Evolutionary conservation across 2,797 vertebrate genomes (phyloP), one percentile per base, ranked within the genome.

Genomic region (Geotrypetes seraphini): DNA sequence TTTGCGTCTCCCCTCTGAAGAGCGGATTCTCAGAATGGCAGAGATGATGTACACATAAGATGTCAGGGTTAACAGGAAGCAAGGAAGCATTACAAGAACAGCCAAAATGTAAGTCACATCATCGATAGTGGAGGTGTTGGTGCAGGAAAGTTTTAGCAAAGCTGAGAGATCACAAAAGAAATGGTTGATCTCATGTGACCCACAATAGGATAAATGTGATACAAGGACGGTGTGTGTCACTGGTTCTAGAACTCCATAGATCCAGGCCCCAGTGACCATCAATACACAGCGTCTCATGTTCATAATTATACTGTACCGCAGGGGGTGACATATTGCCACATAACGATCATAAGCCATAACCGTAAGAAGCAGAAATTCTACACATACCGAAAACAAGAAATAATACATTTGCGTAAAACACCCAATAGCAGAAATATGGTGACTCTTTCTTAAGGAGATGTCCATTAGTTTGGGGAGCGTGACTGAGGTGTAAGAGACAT

Each of bases 261-360:
- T 6, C 58, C 68, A 64, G 22, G 49, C 71, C 6, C 16, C 36
- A 26, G 17, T 6, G 5, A 53, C 14, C 1, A 64, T 41, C 5
- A 3, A 36, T 14, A 7, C 5, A 2, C 57, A 66, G 10, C 60
- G 36, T 11, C 0, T 6, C 11, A 16, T 3, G 3, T 39, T 57
- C 57, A 62, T 69, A 19, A 53, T 32, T 1, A 31, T 5, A 1
- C 45, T 26, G 2, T 66, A 66, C 3, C 9, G 53, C 4, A 69
- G 18, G 11, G 62, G 55, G 2, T n/a, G 6, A 18, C 62, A 64
- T 22, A 71, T 59, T 25, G 62, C 64, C 12, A 62, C 21, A 2
- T 56, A 68, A 3, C 42, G 12, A 32, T 71, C 57, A 7, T 50
- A 63, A 12, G 62, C 51, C 49, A 63, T 63, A 8, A 54, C 10